Evolutionary conservation across 2,888 invertebrate species (phyloP).

Genomic region (Coremacera marginata): DNA sequence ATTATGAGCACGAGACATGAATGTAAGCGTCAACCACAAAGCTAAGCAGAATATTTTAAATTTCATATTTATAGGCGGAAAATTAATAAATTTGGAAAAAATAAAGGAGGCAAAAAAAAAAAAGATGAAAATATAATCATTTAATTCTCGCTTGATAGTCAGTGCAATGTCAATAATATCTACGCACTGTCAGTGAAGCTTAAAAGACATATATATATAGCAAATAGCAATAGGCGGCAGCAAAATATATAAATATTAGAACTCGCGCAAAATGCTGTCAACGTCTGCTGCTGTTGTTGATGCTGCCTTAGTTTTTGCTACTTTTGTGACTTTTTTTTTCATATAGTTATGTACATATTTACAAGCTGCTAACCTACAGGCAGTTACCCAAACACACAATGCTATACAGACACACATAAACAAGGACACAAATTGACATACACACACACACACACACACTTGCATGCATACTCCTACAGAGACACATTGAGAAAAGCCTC

Average conservation of each 20-base stretch:
- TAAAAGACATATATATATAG: not conserved
- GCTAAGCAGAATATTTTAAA: too few relatives aligned
- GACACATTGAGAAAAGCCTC: conserved; percentile 4
- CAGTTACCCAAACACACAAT: not conserved
- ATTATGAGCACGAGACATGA: not conserved
- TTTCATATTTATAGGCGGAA: not conserved
- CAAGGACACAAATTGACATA: not conserved
- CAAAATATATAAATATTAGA: not conserved
- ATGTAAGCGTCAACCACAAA: not conserved
- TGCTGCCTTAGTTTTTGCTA: not conserved
- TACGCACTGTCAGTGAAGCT: conserved; percentile 14
- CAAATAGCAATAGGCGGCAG: too few relatives aligned
- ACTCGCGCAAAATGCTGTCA: conserved; percentile 10
- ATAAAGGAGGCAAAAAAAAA: not conserved
- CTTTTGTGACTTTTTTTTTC: not conserved
- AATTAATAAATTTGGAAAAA: not conserved
- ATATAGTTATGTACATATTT: not conserved
- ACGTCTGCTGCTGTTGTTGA: not conserved
- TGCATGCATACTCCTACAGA: not conserved
- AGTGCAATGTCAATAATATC: too few relatives aligned
- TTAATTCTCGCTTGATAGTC: too few relatives aligned
- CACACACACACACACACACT: not conserved
- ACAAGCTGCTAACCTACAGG: not conserved
- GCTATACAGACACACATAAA: not conserved
- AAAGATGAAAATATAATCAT: not conserved